Conservation (phyloP, 2,797 vertebrate species). For the Pogonophryne albipinna region DNA sequence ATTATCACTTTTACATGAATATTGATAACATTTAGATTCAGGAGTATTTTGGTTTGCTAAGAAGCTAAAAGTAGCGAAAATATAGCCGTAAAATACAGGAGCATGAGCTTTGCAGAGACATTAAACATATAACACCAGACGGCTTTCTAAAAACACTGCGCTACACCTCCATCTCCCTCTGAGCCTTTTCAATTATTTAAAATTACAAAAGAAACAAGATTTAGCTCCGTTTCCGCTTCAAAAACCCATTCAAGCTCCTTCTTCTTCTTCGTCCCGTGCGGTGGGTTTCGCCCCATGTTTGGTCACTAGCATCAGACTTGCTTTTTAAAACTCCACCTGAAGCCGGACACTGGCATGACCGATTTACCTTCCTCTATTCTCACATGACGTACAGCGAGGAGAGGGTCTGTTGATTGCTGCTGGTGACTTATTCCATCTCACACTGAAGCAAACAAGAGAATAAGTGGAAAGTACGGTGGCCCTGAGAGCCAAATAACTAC, state of each 20-base stretch:
- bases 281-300: constrained; percentile 40
- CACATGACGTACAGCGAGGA: constrained; percentile 16
- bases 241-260: constrained; percentile 31
- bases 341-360: neutral
- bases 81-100: neutral
- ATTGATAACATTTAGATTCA: too few species aligned
- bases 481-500: neutral
- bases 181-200: constrained; percentile 1
- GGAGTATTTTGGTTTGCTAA: too few species aligned
- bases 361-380: neutral
- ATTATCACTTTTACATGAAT: too few species aligned
- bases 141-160: neutral
- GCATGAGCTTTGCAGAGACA: neutral
- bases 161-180: constrained; percentile 17
- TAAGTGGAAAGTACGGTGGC: neutral
- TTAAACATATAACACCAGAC: neutral
- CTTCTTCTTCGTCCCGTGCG: constrained; percentile 29
- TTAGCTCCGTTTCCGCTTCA: neutral
- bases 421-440: constrained; percentile 23
- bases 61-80: neutral
- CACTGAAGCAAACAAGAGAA: neutral
- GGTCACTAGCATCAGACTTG: constrained; percentile 41
- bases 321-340: constrained; percentile 38
- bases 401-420: neutral
- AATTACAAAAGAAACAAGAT: constrained; percentile 14